Evolutionary conservation across 2,113 vertebrate genomes (phyloP), one percentile per base, ranked within the genome.

Genomic region (Scophthalmus maximus): DNA sequence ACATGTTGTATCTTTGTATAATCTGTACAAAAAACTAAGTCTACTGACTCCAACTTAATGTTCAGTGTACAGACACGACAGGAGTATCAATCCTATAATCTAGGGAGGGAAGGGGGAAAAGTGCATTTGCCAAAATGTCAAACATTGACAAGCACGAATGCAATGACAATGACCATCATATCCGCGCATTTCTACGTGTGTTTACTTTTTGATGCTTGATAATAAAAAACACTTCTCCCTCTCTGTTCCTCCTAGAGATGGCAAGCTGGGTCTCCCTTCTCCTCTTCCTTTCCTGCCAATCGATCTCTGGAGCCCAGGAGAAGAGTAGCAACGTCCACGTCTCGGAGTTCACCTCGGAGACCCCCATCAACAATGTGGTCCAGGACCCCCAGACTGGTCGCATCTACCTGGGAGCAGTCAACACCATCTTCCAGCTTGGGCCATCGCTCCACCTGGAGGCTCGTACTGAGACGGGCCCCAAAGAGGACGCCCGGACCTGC

Each of bases 391-490:
- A 77, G 17, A 96, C 95, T 0, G 96, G 96, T 1, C 93, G 89
- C 50, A 93, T 99, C 70, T 99, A 98, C 68, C 76, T 96, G 78
- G 98, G 97, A 9, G 95, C 96, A 0, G 93, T 98, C 79, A 96
- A 99, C 66, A 59, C 56, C 1, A 89, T 99, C 44, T 94, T 93
- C 88, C 98, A 99, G 81, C 93, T 98, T 58, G 88, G 88, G 12
- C 64, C 91, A 0, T 78, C 88, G 6, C 90, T 99, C 56, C 47
- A 26, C 0, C 17, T 72, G 59, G 83, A 94, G 67, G 90, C 86
- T 14, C 82, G 81, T 29, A 26, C 34, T 2, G 83, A 94, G 29
- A 93, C 90, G 0, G 92, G 98, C 55, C 97, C 98, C 0, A 90
- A 79, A 30, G 76, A 88, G 53, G 98, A 98, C 85, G 92, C 93